These are phyloP conservation scores for Cyphomyrus discorhynchus DNA, from an alignment of 2,113 vertebrate genomes.

Conservation along the genomic window DNA sequence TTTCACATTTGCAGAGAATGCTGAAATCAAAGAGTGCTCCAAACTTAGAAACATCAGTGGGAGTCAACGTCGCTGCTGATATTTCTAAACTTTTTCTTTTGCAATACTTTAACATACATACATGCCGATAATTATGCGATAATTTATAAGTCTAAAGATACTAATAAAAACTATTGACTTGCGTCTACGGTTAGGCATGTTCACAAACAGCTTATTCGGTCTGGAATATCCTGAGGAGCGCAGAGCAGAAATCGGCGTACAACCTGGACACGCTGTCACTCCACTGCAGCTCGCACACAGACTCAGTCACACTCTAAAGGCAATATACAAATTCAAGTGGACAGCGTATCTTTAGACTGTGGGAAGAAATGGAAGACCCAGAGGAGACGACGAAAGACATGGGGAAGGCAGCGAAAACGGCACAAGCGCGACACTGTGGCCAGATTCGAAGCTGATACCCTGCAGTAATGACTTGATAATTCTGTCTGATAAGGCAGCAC, in stretches of 20 bases:
- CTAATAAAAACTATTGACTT: background rate
- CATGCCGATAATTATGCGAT: background rate
- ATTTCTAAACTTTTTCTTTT: background rate
- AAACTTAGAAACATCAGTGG: background rate
- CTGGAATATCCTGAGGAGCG: background rate
- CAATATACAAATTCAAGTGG: background rate
- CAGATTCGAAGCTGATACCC: background rate
- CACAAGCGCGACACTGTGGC: background rate
- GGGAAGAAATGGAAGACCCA: background rate
- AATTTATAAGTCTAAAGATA: background rate
- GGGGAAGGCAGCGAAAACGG: background rate
- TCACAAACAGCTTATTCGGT: background rate
- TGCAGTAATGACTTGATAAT: background rate
- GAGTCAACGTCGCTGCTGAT: background rate
- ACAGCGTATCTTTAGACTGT: slow-evolving; percentile 1
- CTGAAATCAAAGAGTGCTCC: slow-evolving; percentile 30
- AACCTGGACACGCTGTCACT: background rate
- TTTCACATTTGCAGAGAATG: slow-evolving; percentile 44
- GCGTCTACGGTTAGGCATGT: background rate
- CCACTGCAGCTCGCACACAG: background rate
- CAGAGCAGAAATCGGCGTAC: background rate
- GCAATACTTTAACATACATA: background rate
- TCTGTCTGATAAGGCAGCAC: background rate
- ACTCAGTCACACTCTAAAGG: slow-evolving; percentile 6
- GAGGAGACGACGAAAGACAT: background rate